A percentile compares a stretch with the other conserved stretches of the same genome.
phyloP scores from a whole-genome alignment of 2,888 invertebrate genomes.

The Chloroclysta siterata region DNA sequence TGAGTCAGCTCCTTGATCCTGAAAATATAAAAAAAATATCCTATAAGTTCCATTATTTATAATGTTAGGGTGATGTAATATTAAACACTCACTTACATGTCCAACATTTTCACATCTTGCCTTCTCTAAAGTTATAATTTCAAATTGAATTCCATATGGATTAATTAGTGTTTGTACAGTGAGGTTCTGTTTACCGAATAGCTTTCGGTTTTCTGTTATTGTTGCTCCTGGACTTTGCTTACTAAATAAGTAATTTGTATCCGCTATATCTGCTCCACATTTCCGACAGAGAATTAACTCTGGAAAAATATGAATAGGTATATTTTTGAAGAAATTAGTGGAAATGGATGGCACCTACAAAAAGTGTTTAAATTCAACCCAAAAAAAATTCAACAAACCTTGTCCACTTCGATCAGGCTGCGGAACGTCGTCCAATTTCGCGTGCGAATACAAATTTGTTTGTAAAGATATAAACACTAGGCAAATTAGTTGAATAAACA shows the following conservation, averaged over 20 bases:
- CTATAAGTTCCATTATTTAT: not conserved
- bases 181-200: constrained; percentile 82
- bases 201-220: constrained; percentile 74
- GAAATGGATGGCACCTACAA: too few relatives aligned
- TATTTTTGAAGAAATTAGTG: too few relatives aligned
- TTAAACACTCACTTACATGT: constrained; percentile 64
- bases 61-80: not conserved
- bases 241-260: constrained; percentile 80
- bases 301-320: constrained; percentile 54
- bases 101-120: constrained; percentile 83
- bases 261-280: constrained; percentile 85
- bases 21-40: constrained; percentile 1
- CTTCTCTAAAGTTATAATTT: constrained; percentile 80
- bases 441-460: constrained; percentile 47
- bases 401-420: constrained; percentile 54
- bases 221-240: constrained; percentile 80
- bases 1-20: constrained; percentile 84
- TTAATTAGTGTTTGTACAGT: constrained; percentile 84
- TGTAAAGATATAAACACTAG: constrained; percentile 47
- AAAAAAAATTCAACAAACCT: constrained; percentile 46
- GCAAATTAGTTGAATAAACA: constrained; percentile 57
- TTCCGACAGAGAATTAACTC: constrained; percentile 84
- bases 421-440: constrained; percentile 54
- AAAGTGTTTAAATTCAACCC: too few relatives aligned
- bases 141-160: constrained; percentile 82